Evolutionary conservation across 2,113 vertebrate genomes (phyloP), one percentile per base, ranked within the genome.

Genomic region (Cyanistes caeruleus): DNA sequence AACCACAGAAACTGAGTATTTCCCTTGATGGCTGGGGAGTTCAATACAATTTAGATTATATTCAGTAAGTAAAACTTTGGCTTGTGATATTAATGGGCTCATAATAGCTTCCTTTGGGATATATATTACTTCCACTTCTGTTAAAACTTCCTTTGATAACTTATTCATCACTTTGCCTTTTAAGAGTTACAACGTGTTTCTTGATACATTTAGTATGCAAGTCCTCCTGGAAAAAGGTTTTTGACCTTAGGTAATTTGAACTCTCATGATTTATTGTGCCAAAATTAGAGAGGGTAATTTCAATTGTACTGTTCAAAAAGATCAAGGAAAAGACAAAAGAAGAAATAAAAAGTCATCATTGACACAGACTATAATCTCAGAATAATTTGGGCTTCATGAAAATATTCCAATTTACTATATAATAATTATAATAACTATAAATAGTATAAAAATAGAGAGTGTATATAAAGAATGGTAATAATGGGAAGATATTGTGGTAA

Each of bases 61-160:
- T 90, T 90, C 89, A 93, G 87, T 96, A 94, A 96, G 93, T 96
- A 86, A 96, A 96, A 96, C 23, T 90, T 87, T 94, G 89, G 87
- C 91, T 94, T 91, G 81, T 20, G 81, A 90, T 96, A 96, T 97
- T 97, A 97, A 96, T 96, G 93, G 93, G 55, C 82, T 96, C 87
- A 70, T 97, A 97, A 97, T 93, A 96, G 82, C 87, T 97, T 97
- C 97, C 93, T 96, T 78, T 94, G 95, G 95, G 97, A 96, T 91
- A 95, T 88, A 80, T 91, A 92, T 95, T 97, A 96, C 95, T 96
- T 97, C 88, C 75, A 96, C 76, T 93, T 91, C 80, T 94, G 95
- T 94, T 96, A 94, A 94, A 96, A 97, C 87, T 94, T 97, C 92
- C 89, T 97, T 97, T 97, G 96, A 97, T 97, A 96, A 97, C 79